Percentiles rank a stretch among this genome's conserved stretches.
Conservation (phyloP, 1,140 invertebrate genomes). For the Zophobas morio region DNA sequence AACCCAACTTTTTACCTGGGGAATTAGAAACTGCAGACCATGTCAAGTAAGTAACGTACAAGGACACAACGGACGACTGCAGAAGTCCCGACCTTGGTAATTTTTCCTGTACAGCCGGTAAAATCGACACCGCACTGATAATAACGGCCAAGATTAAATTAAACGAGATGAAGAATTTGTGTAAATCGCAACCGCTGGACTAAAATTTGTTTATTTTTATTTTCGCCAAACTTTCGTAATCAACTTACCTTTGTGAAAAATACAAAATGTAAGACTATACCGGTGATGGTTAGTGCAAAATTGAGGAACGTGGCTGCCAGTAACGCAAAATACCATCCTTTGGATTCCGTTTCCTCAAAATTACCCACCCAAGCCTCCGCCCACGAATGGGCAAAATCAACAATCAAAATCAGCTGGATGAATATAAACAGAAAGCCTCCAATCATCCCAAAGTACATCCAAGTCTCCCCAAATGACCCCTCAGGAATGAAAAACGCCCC, state of each 20-base stretch:
- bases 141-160: slow-evolving; percentile 94
- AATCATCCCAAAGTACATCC: slow-evolving; percentile 99
- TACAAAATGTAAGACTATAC: slow-evolving; percentile 90
- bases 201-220: slow-evolving; percentile 67
- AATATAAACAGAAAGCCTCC: slow-evolving; percentile 97
- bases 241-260: slow-evolving; percentile 88
- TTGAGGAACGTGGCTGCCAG: slow-evolving; percentile 88
- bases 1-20: slow-evolving; percentile 74
- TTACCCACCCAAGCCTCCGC: slow-evolving; percentile 95
- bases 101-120: slow-evolving; percentile 93
- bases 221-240: neutral
- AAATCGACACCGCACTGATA: slow-evolving; percentile 89
- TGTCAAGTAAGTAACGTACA: slow-evolving; percentile 97
- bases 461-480: slow-evolving; percentile 86
- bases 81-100: slow-evolving; percentile 88
- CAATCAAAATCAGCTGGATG: slow-evolving; percentile 95
- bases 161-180: slow-evolving; percentile 98
- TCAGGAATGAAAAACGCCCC: slow-evolving; percentile 98
- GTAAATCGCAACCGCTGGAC: slow-evolving; percentile 85
- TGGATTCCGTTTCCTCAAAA: slow-evolving; percentile 93
- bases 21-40: slow-evolving; percentile 98
- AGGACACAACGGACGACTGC: slow-evolving; percentile 92
- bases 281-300: slow-evolving; percentile 87
- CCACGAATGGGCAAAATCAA: slow-evolving; percentile 98
- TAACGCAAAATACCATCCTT: slow-evolving; percentile 91